Percentiles rank a stretch among this genome's conserved stretches.
Evolutionary conservation across 2,888 invertebrate species (phyloP).

Genomic region (Euphydryas editha): DNA sequence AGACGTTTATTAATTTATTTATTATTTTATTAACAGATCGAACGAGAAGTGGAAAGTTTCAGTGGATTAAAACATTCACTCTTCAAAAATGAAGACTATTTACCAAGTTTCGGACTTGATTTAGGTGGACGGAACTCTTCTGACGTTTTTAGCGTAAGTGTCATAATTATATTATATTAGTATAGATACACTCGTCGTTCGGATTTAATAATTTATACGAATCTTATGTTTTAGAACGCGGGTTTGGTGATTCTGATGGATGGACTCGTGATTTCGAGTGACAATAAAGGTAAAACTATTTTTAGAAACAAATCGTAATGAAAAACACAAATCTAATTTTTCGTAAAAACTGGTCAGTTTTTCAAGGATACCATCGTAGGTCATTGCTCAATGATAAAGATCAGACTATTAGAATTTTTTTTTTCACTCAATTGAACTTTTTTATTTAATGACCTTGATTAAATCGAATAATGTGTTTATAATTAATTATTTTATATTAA

Average conservation of each 20-base stretch:
- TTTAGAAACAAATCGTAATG: constrained; percentile 3
- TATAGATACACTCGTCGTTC: background rate
- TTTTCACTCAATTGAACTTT: too few species aligned
- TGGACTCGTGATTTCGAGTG: constrained; percentile 85
- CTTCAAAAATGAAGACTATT: constrained; percentile 72
- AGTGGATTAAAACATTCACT: constrained; percentile 68
- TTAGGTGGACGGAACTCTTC: constrained; percentile 66
- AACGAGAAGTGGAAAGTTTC: constrained; percentile 78
- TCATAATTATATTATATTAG: background rate
- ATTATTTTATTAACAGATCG: constrained; percentile 56
- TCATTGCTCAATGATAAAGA: too few species aligned
- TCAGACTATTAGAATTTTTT: too few species aligned
- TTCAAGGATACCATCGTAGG: too few species aligned
- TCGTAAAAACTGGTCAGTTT: too few species aligned
- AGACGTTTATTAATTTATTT: too few species aligned
- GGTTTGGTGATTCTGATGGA: constrained; percentile 91
- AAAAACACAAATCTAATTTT: background rate
- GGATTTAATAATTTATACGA: constrained; percentile 5
- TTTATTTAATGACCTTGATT: too few species aligned
- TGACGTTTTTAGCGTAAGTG: constrained; percentile 71
- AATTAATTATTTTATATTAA: too few species aligned
- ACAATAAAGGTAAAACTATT: constrained; percentile 83
- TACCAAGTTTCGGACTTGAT: constrained; percentile 69
- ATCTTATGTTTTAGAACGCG: constrained; percentile 85
- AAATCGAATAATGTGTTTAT: too few species aligned